Percentiles rank a stretch among this genome's conserved stretches.
These are phyloP conservation scores for Dynastes maya DNA, from an alignment of 2,888 invertebrate species.

Conservation along the genomic window DNA sequence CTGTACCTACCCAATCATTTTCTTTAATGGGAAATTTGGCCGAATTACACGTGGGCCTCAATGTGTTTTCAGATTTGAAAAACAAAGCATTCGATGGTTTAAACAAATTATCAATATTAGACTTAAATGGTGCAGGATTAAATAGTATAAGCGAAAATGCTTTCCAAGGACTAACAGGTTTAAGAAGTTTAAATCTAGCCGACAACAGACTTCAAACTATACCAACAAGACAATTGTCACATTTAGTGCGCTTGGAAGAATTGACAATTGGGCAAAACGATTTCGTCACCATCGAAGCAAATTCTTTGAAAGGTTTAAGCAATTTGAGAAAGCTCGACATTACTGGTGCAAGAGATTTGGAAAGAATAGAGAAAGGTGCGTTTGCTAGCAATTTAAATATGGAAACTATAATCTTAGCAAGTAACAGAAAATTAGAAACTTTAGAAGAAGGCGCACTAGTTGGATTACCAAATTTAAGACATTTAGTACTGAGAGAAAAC, in stretches of 20 bases:
- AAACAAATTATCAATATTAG: conserved; percentile 82
- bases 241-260: conserved; percentile 83
- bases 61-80: conserved; percentile 83
- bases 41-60: conserved; percentile 88
- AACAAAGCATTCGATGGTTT: conserved; percentile 86
- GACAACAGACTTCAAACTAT: conserved; percentile 84
- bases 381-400: conserved; percentile 87
- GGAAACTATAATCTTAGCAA: conserved; percentile 82
- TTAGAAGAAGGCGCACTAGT: conserved; percentile 85
- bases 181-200: conserved; percentile 84
- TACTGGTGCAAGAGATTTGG: conserved; percentile 83
- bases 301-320: conserved; percentile 85
- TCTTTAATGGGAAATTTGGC: conserved; percentile 84
- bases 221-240: conserved; percentile 83
- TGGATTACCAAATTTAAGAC: conserved; percentile 85
- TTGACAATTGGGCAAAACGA: conserved; percentile 88
- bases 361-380: conserved; percentile 83
- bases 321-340: conserved; percentile 85
- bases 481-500: conserved; percentile 85
- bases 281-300: conserved; percentile 79
- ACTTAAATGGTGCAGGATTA: conserved; percentile 86
- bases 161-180: conserved; percentile 82
- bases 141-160: conserved; percentile 85
- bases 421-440: conserved; percentile 82
- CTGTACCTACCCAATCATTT: conserved; percentile 84